Conservation (phyloP, 1,140 invertebrate genomes). For the Dendroctonus ponderosae region DNA sequence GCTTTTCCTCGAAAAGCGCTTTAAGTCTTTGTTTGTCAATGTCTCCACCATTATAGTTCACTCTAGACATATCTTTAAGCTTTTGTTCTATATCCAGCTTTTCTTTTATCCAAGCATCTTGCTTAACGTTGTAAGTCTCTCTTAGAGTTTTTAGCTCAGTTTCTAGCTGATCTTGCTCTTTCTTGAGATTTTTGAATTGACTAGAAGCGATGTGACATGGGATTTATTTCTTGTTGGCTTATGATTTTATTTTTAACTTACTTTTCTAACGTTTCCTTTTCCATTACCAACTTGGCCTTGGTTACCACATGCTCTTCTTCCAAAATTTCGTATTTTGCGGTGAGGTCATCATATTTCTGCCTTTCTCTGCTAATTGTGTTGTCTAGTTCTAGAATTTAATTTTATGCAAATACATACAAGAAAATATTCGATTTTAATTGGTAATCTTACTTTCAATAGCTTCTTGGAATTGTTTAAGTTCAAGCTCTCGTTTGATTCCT, state of each 20-base stretch:
- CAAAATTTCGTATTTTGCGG: conserved; percentile 76
- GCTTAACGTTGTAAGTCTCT: conserved; percentile 66
- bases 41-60: conserved; percentile 57
- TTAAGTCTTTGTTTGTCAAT: conserved; percentile 67
- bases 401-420: neutral
- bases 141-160: conserved; percentile 66
- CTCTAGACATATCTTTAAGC: conserved; percentile 65
- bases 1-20: conserved; percentile 69
- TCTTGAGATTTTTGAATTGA: conserved; percentile 52
- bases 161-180: conserved; percentile 61
- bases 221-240: neutral
- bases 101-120: conserved; percentile 73
- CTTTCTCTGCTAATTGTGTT: conserved; percentile 63
- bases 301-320: conserved; percentile 78
- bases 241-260: conserved; percentile 38
- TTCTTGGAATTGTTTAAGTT: conserved; percentile 65
- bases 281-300: conserved; percentile 72
- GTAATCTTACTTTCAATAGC: conserved; percentile 61
- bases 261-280: conserved; percentile 70
- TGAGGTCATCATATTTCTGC: conserved; percentile 76
- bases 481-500: conserved; percentile 60
- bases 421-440: neutral
- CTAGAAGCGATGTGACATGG: conserved; percentile 42
- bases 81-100: conserved; percentile 66
- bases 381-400: conserved; percentile 60